Percentiles rank a stretch among this genome's conserved stretches.
These are phyloP conservation scores for Porites cylindrica DNA, from an alignment of 92 coral and sea anemone species.

Conservation along the genomic window DNA sequence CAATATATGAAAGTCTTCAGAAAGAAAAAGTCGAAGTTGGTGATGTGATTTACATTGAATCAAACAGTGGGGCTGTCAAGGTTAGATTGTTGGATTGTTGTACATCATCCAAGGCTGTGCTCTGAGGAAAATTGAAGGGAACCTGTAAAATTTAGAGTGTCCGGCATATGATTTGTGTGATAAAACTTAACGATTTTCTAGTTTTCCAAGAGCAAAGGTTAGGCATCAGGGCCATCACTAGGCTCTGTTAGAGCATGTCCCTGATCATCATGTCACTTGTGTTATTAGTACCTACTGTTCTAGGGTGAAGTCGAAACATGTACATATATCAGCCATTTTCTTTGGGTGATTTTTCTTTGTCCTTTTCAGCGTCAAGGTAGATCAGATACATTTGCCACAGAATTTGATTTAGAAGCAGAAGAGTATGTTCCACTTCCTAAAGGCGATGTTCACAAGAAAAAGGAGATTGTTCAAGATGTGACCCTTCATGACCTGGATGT, in stretches of 20 bases:
- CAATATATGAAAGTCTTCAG: slow-evolving; percentile 97
- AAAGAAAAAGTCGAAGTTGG: slow-evolving; percentile 99
- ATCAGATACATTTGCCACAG: slow-evolving; percentile 99
- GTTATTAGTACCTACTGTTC: too few species aligned
- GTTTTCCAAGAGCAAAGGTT: background rate
- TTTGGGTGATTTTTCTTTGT: background rate
- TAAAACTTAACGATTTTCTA: too few species aligned
- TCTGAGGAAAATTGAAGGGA: too few species aligned
- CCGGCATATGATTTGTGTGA: too few species aligned
- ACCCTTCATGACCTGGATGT: slow-evolving; percentile 98
- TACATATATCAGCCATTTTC: background rate
- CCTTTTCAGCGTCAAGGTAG: slow-evolving; percentile 95
- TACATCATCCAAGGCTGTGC: too few species aligned
- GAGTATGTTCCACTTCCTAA: slow-evolving; percentile 99
- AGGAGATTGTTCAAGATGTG: slow-evolving; percentile 98
- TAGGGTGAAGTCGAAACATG: too few species aligned
- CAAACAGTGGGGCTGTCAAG: slow-evolving; percentile 99
- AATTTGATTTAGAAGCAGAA: slow-evolving; percentile 99
- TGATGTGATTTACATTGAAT: slow-evolving; percentile 98
- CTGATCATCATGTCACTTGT: too few species aligned
- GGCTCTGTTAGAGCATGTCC: too few species aligned
- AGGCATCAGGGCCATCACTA: background rate
- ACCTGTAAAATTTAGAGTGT: too few species aligned
- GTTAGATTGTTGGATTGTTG: slow-evolving; percentile 31
- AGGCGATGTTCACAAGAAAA: slow-evolving; percentile 99